Evolutionary conservation across 2,888 invertebrate species (phyloP).

Genomic region (Lepidochrysops patricia): DNA sequence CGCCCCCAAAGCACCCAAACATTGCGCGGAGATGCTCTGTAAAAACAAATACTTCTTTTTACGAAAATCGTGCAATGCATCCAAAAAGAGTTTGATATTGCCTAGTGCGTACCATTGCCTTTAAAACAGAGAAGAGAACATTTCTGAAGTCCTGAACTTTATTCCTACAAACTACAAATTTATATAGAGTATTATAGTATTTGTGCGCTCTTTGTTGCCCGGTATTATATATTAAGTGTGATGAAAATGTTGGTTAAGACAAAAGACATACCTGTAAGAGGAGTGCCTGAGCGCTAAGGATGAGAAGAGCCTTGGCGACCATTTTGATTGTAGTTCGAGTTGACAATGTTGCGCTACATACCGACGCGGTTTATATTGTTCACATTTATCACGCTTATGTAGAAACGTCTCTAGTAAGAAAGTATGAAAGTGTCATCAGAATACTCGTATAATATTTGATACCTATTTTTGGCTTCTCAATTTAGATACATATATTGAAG

Average conservation of each 20-base stretch:
- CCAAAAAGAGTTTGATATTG: too few relatives aligned
- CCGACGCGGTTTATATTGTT: background rate
- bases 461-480: too few relatives aligned
- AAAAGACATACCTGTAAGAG: constrained; percentile 30
- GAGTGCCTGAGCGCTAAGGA: constrained; percentile 32
- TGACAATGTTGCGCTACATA: background rate
- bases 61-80: background rate
- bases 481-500: too few relatives aligned
- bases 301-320: constrained; percentile 28
- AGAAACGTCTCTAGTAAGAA: constrained; percentile 5
- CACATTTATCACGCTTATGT: background rate
- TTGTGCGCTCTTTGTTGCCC: too few relatives aligned
- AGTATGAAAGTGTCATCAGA: constrained; percentile 1
- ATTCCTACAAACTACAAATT: too few relatives aligned
- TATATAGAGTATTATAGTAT: too few relatives aligned
- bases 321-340: constrained; percentile 29
- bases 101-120: too few relatives aligned
- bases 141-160: too few relatives aligned
- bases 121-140: too few relatives aligned
- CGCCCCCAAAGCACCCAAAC: constrained; percentile 18
- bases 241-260: background rate
- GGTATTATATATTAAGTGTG: too few relatives aligned
- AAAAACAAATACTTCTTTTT: constrained; percentile 6
- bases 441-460: background rate
- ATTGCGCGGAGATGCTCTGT: constrained; percentile 28